Conservation (phyloP, 2,113 vertebrate genomes). For the Columbina picui region DNA sequence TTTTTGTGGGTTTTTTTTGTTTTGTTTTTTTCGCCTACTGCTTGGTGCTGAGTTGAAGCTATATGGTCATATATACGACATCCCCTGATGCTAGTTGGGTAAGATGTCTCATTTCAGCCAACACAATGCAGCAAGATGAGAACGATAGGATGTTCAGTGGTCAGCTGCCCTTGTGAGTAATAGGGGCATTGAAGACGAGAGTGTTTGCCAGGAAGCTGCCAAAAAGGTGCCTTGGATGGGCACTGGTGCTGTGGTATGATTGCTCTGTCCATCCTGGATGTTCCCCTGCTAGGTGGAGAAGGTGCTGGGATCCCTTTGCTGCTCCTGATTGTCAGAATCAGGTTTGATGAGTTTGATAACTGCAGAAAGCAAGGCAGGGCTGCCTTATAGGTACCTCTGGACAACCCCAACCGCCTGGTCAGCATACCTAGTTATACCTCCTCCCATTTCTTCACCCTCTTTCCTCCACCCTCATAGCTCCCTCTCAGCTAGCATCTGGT, state of each 20-base stretch:
- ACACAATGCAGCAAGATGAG: neutral
- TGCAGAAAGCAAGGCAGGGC: neutral
- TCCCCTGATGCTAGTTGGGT: neutral
- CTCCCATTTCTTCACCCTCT: neutral
- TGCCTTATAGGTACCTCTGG: neutral
- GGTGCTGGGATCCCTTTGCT: neutral
- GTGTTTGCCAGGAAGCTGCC: neutral
- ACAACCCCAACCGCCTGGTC: neutral
- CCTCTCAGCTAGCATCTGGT: neutral
- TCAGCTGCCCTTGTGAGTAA: neutral
- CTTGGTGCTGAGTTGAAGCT: neutral
- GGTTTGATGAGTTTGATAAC: neutral
- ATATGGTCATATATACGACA: neutral
- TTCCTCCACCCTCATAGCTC: neutral
- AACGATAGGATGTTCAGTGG: neutral
- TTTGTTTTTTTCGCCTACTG: neutral
- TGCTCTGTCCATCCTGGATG: neutral
- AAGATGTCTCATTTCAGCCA: neutral
- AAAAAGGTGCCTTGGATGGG: neutral
- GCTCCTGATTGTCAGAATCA: neutral
- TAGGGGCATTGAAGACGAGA: neutral
- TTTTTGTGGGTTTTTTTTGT: too few species aligned
- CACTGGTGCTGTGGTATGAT: neutral
- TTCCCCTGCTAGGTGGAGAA: neutral
- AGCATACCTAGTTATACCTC: neutral